phyloP scores from a whole-genome alignment of 2,113 vertebrate species.

The Myiozetetes cayanensis region DNA sequence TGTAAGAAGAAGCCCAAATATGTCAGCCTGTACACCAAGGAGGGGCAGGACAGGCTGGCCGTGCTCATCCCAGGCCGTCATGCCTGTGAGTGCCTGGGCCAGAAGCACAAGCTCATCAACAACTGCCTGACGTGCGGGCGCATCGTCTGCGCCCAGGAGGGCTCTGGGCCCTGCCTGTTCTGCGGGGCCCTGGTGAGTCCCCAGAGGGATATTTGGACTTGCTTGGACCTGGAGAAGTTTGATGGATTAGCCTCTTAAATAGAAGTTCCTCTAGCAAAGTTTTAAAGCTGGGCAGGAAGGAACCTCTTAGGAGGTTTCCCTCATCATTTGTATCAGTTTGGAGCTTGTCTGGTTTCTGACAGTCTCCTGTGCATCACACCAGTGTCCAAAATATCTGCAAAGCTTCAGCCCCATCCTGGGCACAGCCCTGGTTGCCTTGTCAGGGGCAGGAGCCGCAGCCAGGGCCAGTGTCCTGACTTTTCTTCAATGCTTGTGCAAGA shows the following conservation, averaged over 20 bases:
- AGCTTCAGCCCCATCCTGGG: neutral
- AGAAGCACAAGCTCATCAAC: conserved; percentile 94
- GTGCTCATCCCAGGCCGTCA: conserved; percentile 90
- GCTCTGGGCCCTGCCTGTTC: conserved; percentile 93
- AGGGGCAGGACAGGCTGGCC: conserved; percentile 88
- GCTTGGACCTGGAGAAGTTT: rapidly evolving
- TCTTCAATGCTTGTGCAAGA: neutral
- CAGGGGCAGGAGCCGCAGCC: neutral
- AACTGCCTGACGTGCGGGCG: conserved; percentile 94
- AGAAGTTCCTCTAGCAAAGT: neutral
- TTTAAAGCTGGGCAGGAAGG: neutral
- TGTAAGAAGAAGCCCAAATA: conserved; percentile 91
- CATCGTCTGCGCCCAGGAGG: conserved; percentile 95
- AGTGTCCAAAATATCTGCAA: neutral
- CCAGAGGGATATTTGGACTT: rapidly evolving
- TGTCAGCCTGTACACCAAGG: conserved; percentile 88
- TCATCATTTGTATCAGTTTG: neutral
- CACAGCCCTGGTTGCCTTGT: neutral
- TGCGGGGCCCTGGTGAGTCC: conserved; percentile 86
- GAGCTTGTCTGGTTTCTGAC: neutral
- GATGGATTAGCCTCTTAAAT: neutral
- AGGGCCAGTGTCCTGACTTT: neutral
- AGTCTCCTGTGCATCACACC: neutral
- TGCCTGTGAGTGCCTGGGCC: conserved; percentile 91
- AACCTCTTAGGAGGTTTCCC: neutral